Conservation (phyloP, 2,113 vertebrate genomes). For the Passerina amoena region DNA sequence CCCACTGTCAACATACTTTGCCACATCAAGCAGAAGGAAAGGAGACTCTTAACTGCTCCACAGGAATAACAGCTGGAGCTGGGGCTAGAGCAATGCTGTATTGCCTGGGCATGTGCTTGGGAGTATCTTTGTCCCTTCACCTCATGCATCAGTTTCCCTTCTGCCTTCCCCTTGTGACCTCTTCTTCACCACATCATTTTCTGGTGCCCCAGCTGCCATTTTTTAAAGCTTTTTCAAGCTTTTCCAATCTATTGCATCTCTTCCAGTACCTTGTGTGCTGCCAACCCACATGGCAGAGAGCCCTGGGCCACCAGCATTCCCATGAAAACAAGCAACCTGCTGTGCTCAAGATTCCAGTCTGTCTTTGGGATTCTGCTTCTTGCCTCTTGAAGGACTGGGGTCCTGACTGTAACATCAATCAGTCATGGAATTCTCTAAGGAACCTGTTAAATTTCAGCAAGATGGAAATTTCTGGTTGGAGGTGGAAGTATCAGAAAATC, state of each 20-base stretch:
- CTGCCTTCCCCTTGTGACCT: not conserved
- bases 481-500: not conserved
- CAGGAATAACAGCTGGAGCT: rapidly evolving
- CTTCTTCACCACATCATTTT: not conserved
- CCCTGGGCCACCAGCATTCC: not conserved
- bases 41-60: not conserved
- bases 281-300: rapidly evolving
- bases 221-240: not conserved
- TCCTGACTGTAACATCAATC: not conserved
- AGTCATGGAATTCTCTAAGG: not conserved
- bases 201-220: not conserved
- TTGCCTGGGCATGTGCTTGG: not conserved
- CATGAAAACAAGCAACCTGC: not conserved
- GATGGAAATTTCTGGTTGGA: not conserved
- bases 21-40: not conserved
- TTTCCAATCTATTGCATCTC: not conserved
- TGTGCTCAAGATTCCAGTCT: not conserved
- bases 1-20: not conserved
- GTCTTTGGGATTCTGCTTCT: not conserved
- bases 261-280: not conserved
- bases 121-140: not conserved
- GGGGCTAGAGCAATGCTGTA: not conserved
- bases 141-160: not conserved
- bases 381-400: not conserved
- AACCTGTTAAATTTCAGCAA: not conserved